These are phyloP conservation scores for Struthio camelus DNA, from an alignment of 2,113 vertebrate genomes.

Conservation along the genomic window DNA sequence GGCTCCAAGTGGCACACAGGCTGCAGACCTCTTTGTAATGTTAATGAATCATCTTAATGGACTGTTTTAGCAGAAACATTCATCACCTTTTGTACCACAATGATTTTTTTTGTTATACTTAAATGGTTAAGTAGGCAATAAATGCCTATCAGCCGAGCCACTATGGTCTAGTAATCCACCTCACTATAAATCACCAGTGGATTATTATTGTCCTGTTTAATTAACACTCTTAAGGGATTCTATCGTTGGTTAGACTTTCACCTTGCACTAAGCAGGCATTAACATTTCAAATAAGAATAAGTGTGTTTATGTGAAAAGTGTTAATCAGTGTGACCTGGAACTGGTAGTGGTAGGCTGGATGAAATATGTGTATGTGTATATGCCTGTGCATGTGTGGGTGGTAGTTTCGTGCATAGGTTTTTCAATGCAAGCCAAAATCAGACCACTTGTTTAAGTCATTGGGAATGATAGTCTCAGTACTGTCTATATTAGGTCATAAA, in stretches of 20 bases:
- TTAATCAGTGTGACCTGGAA: not conserved
- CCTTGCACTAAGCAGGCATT: slow-evolving; percentile 56
- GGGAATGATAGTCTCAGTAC: not conserved
- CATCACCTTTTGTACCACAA: slow-evolving; percentile 75
- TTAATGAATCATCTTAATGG: slow-evolving; percentile 79
- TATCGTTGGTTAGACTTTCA: slow-evolving; percentile 36
- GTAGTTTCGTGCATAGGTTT: not conserved
- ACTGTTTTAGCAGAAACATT: slow-evolving; percentile 73
- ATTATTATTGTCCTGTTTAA: slow-evolving; percentile 72
- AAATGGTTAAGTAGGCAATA: slow-evolving; percentile 76
- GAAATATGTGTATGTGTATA: not conserved
- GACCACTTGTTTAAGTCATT: not conserved
- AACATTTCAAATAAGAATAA: slow-evolving; percentile 41
- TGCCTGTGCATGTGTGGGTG: not conserved
- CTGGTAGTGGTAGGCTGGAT: not conserved
- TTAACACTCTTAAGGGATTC: slow-evolving; percentile 62
- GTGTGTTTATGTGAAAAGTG: slow-evolving; percentile 39
- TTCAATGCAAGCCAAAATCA: not conserved
- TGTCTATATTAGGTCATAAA: not conserved
- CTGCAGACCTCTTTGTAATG: slow-evolving; percentile 67
- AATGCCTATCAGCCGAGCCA: slow-evolving; percentile 74
- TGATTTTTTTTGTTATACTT: slow-evolving; percentile 73
- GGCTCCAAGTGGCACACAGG: slow-evolving; percentile 64
- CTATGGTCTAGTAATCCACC: slow-evolving; percentile 58
- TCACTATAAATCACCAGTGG: slow-evolving; percentile 66